These are phyloP conservation scores for Drosophila melanica DNA, from an alignment of 1,140 invertebrate species.

Conservation along the genomic window DNA sequence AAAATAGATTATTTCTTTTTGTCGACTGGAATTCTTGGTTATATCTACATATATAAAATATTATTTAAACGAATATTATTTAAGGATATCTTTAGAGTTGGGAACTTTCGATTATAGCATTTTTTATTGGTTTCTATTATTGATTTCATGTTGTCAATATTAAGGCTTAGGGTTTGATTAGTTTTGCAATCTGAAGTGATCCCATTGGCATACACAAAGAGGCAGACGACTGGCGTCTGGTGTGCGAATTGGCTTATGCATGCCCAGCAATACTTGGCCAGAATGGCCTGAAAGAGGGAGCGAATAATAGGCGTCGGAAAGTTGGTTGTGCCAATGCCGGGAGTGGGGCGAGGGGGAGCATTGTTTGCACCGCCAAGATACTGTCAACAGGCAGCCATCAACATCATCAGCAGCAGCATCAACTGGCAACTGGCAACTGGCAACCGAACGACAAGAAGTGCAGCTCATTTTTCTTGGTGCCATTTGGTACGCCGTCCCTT, in stretches of 20 bases:
- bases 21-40: too few relatives aligned
- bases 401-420: slow-evolving; percentile 15
- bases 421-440: slow-evolving; percentile 11
- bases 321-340: background rate
- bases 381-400: slow-evolving; percentile 43
- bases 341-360: background rate
- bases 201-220: slow-evolving; percentile 20
- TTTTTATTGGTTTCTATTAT: background rate
- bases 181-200: slow-evolving; percentile 35
- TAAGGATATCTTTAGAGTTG: too few relatives aligned
- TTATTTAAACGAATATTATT: too few relatives aligned
- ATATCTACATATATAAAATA: background rate
- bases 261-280: slow-evolving; percentile 16
- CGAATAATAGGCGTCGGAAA: background rate
- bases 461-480: slow-evolving; percentile 48
- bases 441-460: slow-evolving; percentile 30
- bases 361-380: slow-evolving; percentile 39
- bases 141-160: slow-evolving; percentile 7
- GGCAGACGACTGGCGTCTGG: background rate
- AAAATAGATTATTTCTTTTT: too few relatives aligned
- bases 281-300: background rate
- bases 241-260: slow-evolving; percentile 44
- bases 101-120: too few relatives aligned
- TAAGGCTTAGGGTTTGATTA: slow-evolving; percentile 40
- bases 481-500: slow-evolving; percentile 14